These are phyloP conservation scores for Ailurus styani DNA, from an alignment of 2,113 vertebrate genomes.

Conservation along the genomic window DNA sequence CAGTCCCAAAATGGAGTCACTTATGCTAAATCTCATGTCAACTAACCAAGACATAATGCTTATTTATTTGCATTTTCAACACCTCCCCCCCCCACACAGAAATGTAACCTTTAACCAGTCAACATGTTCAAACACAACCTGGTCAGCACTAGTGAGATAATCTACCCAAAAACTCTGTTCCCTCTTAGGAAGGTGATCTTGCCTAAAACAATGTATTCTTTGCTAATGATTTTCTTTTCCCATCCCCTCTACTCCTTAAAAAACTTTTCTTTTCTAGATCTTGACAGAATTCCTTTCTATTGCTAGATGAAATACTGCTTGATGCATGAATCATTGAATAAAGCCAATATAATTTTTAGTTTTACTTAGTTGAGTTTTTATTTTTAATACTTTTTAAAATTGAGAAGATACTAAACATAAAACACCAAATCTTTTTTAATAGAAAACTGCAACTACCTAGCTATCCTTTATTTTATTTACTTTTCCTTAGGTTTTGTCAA, in stretches of 20 bases:
- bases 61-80: neutral
- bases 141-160: neutral
- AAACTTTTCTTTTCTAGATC: neutral
- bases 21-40: neutral
- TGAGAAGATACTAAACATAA: neutral
- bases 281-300: neutral
- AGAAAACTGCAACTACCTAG: neutral
- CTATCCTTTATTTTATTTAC: neutral
- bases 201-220: neutral
- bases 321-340: neutral
- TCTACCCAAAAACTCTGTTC: neutral
- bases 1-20: neutral
- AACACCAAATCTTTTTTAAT: neutral
- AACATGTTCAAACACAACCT: neutral
- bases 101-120: neutral
- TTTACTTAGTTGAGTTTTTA: neutral
- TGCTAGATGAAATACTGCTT: neutral
- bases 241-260: neutral
- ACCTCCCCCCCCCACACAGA: neutral
- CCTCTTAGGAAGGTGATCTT: neutral
- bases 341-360: neutral
- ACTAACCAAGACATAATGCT: neutral
- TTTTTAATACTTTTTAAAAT: neutral
- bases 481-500: neutral
- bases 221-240: neutral